Base-by-base conservation (phyloP, 1,140 invertebrate species). In the Drosophila serrata region DNA sequence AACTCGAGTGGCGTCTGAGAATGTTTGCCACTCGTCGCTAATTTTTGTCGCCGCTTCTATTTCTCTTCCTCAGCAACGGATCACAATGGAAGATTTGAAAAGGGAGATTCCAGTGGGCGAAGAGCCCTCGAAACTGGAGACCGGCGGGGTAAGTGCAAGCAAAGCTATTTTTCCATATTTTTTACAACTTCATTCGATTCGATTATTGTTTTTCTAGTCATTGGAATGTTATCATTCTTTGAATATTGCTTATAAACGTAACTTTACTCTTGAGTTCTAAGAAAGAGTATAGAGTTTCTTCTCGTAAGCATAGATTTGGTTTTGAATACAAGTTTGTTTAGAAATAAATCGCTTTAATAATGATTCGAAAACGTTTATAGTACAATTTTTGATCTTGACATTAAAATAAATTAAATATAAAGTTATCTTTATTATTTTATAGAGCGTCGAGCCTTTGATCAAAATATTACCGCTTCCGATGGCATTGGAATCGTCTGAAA, bases 11-110 rank as follows among this genome's bases (percentile, higher is more conserved):
- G 37, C 27, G 74, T 69, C 74, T 77, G 56, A 46, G 56, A 61
- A 61, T 69, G 12, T 24, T n/a, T 19, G 39, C 15, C 35, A 5
- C 33, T 33, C 11, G 39, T 48, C 33, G 40, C 15, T 42, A 59
- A 43, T 46, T 59, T 64, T 17, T 55, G 49, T 35, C 15, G 37
- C n/a, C 39, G 12, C 19, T 60, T 27, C 13, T 27, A 31, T 40
- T 69, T 53, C 9, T 45, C 42, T 8, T 33, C 27, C 13, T 12
- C 4, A 75, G 51, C 43, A 51, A 75, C 69, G 39, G 53, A 39
- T 15, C 45, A 76, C 62, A 55, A 76, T 76, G 62, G 76, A 67
- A 68, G 73, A 60, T 76, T 56, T 60, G 73, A 76, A 76, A 67
- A 17, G 15, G 48, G 74, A 76, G 74, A 76, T 13, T 24, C 35